Percentiles rank a stretch among this genome's conserved stretches.
phyloP scores from a whole-genome alignment of 2,888 invertebrate genomes.

The Cylindroiulus punctatus region DNA sequence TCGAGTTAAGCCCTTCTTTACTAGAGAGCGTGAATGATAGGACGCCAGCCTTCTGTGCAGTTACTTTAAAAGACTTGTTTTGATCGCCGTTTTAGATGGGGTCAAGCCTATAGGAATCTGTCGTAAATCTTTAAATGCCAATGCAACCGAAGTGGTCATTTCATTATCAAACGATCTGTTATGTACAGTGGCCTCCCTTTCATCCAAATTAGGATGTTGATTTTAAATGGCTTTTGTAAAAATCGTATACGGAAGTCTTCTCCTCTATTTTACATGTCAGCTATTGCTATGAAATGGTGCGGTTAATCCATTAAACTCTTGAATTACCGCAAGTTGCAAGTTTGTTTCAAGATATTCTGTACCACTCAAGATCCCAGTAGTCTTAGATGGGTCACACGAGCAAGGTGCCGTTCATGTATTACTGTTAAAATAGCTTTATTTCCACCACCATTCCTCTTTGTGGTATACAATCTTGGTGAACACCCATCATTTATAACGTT shows the following conservation, averaged over 20 bases:
- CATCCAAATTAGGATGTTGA: neutral
- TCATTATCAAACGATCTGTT: neutral
- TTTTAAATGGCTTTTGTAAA: too few relatives aligned
- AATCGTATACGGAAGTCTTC: too few relatives aligned
- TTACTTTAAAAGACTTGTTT: slow-evolving; percentile 7
- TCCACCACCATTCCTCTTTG: neutral
- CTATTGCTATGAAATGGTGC: too few relatives aligned
- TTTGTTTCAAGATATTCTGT: too few relatives aligned
- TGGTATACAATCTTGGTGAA: neutral
- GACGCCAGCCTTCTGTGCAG: neutral
- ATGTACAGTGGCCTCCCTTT: neutral
- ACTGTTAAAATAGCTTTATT: neutral
- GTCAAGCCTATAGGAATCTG: neutral
- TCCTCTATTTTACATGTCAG: too few relatives aligned
- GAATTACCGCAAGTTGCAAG: too few relatives aligned
- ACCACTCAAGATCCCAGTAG: too few relatives aligned
- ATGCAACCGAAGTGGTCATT: neutral
- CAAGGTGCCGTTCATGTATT: too few relatives aligned
- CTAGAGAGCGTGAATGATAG: neutral
- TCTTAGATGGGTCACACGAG: too few relatives aligned
- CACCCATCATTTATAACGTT: neutral
- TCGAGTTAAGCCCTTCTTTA: neutral
- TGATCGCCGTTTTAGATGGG: neutral
- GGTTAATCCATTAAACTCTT: too few relatives aligned
- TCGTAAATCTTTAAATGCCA: slow-evolving; percentile 22